Conservation (phyloP, 1,140 invertebrate genomes). For the Tenebrio molitor region DNA sequence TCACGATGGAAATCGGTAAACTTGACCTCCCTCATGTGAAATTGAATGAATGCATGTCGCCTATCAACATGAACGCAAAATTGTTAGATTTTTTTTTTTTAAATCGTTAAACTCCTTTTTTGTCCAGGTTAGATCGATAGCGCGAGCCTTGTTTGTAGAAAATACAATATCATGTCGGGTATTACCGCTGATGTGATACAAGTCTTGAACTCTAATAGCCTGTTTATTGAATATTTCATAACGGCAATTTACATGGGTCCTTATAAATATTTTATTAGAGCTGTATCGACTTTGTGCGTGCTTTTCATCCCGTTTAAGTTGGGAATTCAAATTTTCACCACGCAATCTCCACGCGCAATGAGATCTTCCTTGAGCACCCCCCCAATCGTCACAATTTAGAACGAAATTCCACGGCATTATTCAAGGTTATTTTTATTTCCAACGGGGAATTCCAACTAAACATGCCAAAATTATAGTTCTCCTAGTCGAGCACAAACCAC, state of each 20-base stretch:
- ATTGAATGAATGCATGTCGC: slow-evolving; percentile 2
- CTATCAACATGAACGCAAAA: slow-evolving; percentile 4
- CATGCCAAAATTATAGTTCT: background rate
- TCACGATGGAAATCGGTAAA: background rate
- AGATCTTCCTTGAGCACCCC: slow-evolving; percentile 6
- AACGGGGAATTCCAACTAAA: background rate
- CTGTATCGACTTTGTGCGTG: slow-evolving; percentile 39
- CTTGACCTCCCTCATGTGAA: slow-evolving; percentile 6
- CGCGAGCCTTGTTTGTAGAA: background rate
- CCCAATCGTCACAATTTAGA: slow-evolving; percentile 14
- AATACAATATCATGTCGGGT: slow-evolving; percentile 33
- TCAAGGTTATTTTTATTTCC: slow-evolving; percentile 20
- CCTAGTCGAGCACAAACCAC: background rate
- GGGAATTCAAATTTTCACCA: slow-evolving; percentile 30
- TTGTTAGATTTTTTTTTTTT: no score
- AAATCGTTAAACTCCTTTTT: background rate
- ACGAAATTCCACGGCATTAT: slow-evolving; percentile 16
- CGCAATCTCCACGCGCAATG: slow-evolving; percentile 23
- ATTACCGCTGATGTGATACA: slow-evolving; percentile 35
- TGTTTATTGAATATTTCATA: slow-evolving; percentile 40
- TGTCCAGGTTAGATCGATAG: background rate
- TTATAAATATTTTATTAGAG: slow-evolving; percentile 41
- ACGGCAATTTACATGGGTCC: slow-evolving; percentile 37
- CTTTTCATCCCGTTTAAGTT: slow-evolving; percentile 36
- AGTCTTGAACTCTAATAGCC: slow-evolving; percentile 38